Evolutionary conservation across 2,888 invertebrate species (phyloP).

Genomic region (Nipponacmea schrenckii): DNA sequence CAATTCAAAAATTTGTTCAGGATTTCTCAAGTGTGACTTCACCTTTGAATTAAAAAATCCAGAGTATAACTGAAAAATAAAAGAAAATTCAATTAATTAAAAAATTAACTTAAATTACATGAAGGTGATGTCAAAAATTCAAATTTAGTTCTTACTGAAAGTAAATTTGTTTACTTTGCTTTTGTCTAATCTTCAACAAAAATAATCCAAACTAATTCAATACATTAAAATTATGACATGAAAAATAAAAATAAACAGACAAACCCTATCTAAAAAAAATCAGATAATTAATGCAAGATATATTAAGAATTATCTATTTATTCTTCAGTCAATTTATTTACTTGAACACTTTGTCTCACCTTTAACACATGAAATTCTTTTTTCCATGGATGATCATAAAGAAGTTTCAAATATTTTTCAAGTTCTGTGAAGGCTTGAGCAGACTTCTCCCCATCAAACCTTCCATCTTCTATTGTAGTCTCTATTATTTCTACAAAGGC

Average conservation of each 20-base stretch:
- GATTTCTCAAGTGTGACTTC: slow-evolving; percentile 38
- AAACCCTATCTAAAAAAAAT: no score
- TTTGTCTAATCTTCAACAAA: no score
- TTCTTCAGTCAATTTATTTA: no score
- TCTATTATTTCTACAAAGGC: slow-evolving; percentile 30
- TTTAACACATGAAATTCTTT: slow-evolving; percentile 40
- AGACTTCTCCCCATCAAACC: slow-evolving; percentile 37
- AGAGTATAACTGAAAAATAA: slow-evolving; percentile 40
- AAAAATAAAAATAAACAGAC: no score
- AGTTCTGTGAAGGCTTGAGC: slow-evolving; percentile 38
- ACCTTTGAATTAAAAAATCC: slow-evolving; percentile 44
- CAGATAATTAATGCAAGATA: no score
- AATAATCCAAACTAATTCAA: no score
- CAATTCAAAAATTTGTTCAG: slow-evolving; percentile 36
- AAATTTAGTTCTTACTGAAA: no score
- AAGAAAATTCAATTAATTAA: not conserved
- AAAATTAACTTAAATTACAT: not conserved
- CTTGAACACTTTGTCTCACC: slow-evolving; percentile 26
- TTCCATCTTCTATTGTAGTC: slow-evolving; percentile 21
- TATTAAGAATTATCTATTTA: no score
- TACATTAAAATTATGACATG: no score
- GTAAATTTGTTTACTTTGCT: no score
- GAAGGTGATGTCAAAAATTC: no score
- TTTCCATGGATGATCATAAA: slow-evolving; percentile 46
- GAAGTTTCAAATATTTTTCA: slow-evolving; percentile 39